Percentiles rank a stretch among this genome's conserved stretches.
These are phyloP conservation scores for Macrophya alboannulata DNA, from an alignment of 2,888 invertebrate genomes.

Conservation along the genomic window DNA sequence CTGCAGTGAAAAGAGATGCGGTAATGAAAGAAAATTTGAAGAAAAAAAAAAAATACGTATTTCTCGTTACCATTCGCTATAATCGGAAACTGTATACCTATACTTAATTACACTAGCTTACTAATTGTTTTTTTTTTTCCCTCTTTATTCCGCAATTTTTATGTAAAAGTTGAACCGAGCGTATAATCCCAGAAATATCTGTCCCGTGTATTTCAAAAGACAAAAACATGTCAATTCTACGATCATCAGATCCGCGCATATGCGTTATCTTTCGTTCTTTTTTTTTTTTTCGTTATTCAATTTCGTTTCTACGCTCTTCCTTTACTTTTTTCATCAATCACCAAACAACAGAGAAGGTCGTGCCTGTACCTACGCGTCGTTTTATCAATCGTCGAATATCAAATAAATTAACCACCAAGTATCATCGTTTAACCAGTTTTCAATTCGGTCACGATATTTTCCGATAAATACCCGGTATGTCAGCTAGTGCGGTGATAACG, in stretches of 20 bases:
- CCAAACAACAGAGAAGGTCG: not conserved
- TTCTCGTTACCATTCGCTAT: not conserved
- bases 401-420: slow-evolving; percentile 12
- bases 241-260: not conserved
- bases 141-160: not conserved
- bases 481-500: slow-evolving; percentile 47
- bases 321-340: not conserved
- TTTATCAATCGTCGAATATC: not conserved
- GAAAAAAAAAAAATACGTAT: not conserved
- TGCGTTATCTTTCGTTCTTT: not conserved
- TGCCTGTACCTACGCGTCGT: not conserved
- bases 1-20: too few species aligned
- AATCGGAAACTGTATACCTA: not conserved
- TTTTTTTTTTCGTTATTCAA: not conserved
- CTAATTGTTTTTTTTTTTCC: not conserved
- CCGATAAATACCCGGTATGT: slow-evolving; percentile 59
- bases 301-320: not conserved
- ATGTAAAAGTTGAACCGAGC: not conserved
- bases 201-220: not conserved
- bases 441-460: too few species aligned
- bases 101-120: not conserved
- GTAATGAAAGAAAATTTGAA: not conserved
- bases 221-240: not conserved
- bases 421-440: not conserved
- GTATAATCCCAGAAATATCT: not conserved